phyloP scores from a whole-genome alignment of 2,113 vertebrate genomes.

The Canis aureus region DNA sequence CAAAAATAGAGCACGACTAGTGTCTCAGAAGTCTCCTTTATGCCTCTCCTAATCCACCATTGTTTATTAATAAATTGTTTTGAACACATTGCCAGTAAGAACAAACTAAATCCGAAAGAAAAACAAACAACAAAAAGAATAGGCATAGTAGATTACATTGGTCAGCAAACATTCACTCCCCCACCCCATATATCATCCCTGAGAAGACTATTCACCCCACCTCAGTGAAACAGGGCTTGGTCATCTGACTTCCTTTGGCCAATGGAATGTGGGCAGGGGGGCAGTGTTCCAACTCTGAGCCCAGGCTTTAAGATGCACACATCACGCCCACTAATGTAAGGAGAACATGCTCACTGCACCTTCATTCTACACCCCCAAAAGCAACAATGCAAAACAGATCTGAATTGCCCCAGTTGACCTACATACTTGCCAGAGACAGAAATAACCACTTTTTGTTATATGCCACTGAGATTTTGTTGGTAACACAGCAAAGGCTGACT shows the following conservation, averaged over 20 bases:
- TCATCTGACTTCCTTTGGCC: conserved; percentile 4
- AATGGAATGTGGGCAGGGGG: not conserved
- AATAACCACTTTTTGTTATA: not conserved
- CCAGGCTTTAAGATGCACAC: not conserved
- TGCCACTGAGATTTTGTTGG: not conserved
- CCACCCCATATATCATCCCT: too few relatives aligned
- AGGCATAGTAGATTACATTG: not conserved
- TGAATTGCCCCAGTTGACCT: not conserved
- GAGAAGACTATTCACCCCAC: not conserved
- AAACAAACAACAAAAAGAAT: not conserved
- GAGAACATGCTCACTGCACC: fast-evolving
- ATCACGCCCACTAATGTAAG: fast-evolving
- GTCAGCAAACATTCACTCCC: not conserved
- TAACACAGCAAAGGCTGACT: conserved; percentile 14
- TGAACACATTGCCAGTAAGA: not conserved
- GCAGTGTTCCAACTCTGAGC: not conserved
- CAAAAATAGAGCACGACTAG: not conserved
- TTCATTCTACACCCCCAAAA: not conserved
- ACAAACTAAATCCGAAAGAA: not conserved
- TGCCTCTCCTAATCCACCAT: not conserved
- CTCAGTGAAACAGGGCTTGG: not conserved
- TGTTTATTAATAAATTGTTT: not conserved
- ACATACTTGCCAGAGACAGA: not conserved
- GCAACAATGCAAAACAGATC: not conserved
- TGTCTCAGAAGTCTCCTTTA: not conserved